These are phyloP conservation scores for Ricordea florida DNA, from an alignment of 92 coral and sea anemone species.

Conservation along the genomic window DNA sequence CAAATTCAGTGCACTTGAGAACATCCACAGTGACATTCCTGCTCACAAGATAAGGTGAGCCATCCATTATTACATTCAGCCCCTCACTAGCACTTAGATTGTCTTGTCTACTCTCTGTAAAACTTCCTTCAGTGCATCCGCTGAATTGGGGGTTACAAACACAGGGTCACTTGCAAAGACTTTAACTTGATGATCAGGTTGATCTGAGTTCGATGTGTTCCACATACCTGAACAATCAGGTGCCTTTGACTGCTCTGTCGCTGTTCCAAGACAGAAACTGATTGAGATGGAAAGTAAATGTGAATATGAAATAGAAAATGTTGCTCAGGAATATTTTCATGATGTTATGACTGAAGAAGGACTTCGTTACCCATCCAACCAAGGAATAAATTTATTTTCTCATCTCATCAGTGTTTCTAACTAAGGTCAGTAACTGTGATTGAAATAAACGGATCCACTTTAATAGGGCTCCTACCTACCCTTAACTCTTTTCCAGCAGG, in stretches of 20 bases:
- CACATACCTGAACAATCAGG: slow-evolving; percentile 55
- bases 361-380: slow-evolving; percentile 49
- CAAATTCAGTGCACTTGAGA: slow-evolving; percentile 14
- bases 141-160: slow-evolving; percentile 41
- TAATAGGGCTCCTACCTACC: too few relatives aligned
- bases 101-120: slow-evolving; percentile 12
- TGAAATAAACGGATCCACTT: too few relatives aligned
- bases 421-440: too few relatives aligned
- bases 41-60: slow-evolving; percentile 30
- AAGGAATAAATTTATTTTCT: slow-evolving; percentile 30
- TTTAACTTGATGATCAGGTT: neutral
- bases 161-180: slow-evolving; percentile 34
- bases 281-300: slow-evolving; percentile 41
- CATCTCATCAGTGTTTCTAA: slow-evolving; percentile 4
- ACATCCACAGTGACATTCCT: neutral
- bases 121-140: slow-evolving; percentile 27
- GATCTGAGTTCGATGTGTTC: slow-evolving; percentile 4
- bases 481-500: too few relatives aligned
- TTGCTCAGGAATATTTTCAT: slow-evolving; percentile 60
- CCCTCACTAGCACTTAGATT: slow-evolving; percentile 18
- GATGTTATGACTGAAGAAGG: slow-evolving; percentile 56
- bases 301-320: slow-evolving; percentile 37
- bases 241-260: slow-evolving; percentile 57
- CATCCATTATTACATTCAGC: slow-evolving; percentile 43
- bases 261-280: slow-evolving; percentile 41